Evolutionary conservation across 2,113 vertebrate species (phyloP).

Genomic region (Theropithecus gelada): DNA sequence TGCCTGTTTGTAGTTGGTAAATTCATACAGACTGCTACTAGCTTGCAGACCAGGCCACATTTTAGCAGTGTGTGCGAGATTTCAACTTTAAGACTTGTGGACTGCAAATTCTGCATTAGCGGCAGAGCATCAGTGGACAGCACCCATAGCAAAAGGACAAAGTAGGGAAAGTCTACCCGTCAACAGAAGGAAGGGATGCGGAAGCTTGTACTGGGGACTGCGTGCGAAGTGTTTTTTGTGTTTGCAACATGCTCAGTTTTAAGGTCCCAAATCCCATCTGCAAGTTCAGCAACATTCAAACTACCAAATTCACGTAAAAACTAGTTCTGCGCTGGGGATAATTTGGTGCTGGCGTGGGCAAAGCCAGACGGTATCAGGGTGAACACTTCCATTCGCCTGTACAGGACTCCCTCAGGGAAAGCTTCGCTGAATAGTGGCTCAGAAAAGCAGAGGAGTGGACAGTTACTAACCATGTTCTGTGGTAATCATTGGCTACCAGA

Average conservation of each 20-base stretch:
- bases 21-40: background rate
- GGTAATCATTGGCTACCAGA: background rate
- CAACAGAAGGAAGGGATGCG: background rate
- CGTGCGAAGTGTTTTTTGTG: background rate
- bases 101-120: background rate
- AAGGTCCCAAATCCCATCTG: background rate
- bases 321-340: background rate
- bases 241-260: background rate
- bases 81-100: background rate
- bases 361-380: background rate
- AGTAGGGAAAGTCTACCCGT: background rate
- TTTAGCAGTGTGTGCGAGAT: background rate
- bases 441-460: background rate
- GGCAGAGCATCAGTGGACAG: background rate
- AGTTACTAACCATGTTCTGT: background rate
- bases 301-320: background rate
- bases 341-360: background rate
- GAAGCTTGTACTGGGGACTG: background rate
- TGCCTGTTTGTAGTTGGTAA: background rate
- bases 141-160: background rate
- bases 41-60: too few relatives aligned
- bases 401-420: background rate
- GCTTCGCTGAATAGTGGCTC: too few relatives aligned
- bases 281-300: background rate
- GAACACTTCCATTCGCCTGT: background rate